Base-by-base conservation (phyloP, 2,888 invertebrate species). In the Deilephila porcellus region DNA sequence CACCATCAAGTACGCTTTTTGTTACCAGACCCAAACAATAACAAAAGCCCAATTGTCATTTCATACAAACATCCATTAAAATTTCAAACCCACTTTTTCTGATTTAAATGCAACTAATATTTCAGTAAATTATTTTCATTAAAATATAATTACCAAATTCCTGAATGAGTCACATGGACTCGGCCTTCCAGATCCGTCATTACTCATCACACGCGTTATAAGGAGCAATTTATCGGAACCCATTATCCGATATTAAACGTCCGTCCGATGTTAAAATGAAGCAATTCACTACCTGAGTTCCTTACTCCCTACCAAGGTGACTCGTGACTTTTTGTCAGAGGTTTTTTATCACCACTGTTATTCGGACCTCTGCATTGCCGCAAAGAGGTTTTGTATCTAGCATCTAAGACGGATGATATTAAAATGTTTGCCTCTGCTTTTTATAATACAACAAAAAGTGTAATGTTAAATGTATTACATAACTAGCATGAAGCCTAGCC, bases 251-350 rank as follows among this genome's bases (percentile, higher is more conserved):
- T 63, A 56, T 73, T 71, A 73, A 73, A 62, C 62, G 71, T 71
- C 62, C 53, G 70, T 62, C 70, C 53, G 64, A 88, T 85, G 85
- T 89, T 86, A 87, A 90, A 91, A 93, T 93, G 88, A 93, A 93
- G 92, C 93, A 91, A 92, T 93, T 88, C 87, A 91, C 93, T 94
- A 94, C 94, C 93, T 94, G 93, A 89, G 91, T 90, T 91, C 91
- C 85, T 91, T 91, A 88, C 90, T 87, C 91, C 88, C 87, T 85
- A 85, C 85, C 91, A 94, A 94, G 94, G 94, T 93, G 94, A 92
- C 91, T 91, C 82, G 82, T 74, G 81, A 86, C 86, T 94, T 93
- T 93, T 94, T 93, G 90, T 88, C 76, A 79, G 77, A 74, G 71
- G 81, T 79, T 91, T 93, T 92, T 91, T 90, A 86, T 86, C 79